Conservation (phyloP, 2,797 vertebrate genomes). For the Trichosurus vulpecula region DNA sequence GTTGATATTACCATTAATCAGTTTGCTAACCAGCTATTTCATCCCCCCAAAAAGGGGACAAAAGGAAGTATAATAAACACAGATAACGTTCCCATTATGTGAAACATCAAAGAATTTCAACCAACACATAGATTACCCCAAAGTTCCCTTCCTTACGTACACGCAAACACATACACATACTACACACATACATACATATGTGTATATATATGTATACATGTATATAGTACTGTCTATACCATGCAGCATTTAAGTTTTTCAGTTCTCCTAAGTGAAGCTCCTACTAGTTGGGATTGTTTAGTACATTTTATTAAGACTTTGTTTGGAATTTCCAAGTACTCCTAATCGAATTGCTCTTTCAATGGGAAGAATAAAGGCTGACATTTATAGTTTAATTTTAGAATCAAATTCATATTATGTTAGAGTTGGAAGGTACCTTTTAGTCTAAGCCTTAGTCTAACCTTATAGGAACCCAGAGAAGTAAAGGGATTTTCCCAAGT, state of each 20-base stretch:
- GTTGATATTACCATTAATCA: neutral
- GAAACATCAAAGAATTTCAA: neutral
- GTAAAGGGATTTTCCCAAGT: neutral
- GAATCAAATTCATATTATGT: slow-evolving; percentile 48
- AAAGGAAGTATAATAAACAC: neutral
- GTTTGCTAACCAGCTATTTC: neutral
- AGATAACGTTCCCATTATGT: neutral
- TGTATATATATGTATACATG: neutral
- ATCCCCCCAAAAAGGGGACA: neutral
- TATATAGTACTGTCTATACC: neutral
- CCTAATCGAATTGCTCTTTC: neutral
- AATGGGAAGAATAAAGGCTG: neutral
- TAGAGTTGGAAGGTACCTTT: neutral
- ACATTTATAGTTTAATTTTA: slow-evolving; percentile 46
- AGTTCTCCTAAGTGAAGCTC: slow-evolving; percentile 10
- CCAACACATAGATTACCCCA: neutral
- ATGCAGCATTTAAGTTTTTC: slow-evolving; percentile 5
- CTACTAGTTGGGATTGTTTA: neutral
- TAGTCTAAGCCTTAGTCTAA: neutral
- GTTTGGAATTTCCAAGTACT: slow-evolving; percentile 49
- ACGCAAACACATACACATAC: neutral
- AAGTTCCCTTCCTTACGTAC: neutral
- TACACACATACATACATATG: neutral
- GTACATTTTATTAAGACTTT: slow-evolving; percentile 1
- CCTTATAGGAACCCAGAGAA: neutral